Base-by-base conservation (phyloP, 1,140 invertebrate genomes). In the Eurytemora carolleeae region DNA sequence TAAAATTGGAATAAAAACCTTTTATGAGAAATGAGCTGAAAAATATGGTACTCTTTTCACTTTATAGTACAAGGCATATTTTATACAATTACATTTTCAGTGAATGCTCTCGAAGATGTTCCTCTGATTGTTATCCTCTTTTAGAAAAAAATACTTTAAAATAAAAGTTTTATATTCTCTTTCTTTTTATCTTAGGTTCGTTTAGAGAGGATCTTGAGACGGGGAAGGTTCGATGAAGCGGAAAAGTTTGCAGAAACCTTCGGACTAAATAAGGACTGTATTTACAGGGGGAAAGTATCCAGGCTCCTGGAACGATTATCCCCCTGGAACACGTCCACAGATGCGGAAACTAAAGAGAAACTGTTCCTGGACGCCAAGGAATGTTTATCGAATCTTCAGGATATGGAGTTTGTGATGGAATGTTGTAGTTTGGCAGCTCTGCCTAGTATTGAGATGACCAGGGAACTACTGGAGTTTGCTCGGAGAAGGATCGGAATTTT, bases 201-300 rank as follows among this genome's bases (percentile, higher is more conserved):
- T 24, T 55, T 64, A 22, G 18, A 55, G 16, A 53, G 64, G 15
- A 56, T 64, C 15, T 57, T 65, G 20, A 24, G 57, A 24, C 20
- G 64, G 53, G 58, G 59, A 16, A 64, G 62, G 2, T 65, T 65
- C 63, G 63, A 53, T 19, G 63, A 65, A 24, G 64, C 64, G 2
- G 22, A 54, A 21, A 54, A 52, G 16, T 65, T 65, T 54, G 64
- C 63, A 18, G 19, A 62, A 26, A 54, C 31, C 15, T 65, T 65
- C 55, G 25, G 44, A 2, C 53, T 65, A 21, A 25, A 56, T 12
- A 19, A 22, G 16, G 56, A 65, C 26, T 21, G 18, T 16, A 57
- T 65, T 16, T 64, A 64, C 59, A 64, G 25, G n/a, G 63, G 63
- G 3, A 64, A 65, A 57, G 59, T 58, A 3, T n/a, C 57, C 21